These are phyloP conservation scores for Andricus quercusramuli DNA, from an alignment of 2,888 invertebrate species.

Conservation along the genomic window DNA sequence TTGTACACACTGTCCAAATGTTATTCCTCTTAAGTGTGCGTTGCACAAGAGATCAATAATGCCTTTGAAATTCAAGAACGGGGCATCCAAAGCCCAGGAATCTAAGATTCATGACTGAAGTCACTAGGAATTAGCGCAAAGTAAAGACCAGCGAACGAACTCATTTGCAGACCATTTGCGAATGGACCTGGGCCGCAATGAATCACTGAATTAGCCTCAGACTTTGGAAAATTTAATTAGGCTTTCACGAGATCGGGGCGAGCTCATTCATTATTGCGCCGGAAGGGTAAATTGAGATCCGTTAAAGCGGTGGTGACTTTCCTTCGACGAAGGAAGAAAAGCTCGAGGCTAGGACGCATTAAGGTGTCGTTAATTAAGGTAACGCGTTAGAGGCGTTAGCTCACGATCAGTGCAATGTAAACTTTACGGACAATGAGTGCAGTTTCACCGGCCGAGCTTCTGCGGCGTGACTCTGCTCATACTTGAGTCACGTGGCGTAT, in stretches of 20 bases:
- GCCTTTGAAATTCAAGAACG: not conserved
- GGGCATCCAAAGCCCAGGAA: not conserved
- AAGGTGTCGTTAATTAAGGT: conserved; percentile 27
- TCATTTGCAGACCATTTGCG: conserved; percentile 41
- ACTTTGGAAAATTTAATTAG: conserved; percentile 65
- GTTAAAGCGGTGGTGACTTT: conserved; percentile 22
- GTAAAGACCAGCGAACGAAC: conserved; percentile 23
- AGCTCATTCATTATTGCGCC: conserved; percentile 60
- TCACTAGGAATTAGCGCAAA: conserved; percentile 26
- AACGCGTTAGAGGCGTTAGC: not conserved
- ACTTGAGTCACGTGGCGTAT: too few relatives aligned
- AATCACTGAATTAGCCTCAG: conserved; percentile 61
- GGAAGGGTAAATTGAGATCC: conserved; percentile 16
- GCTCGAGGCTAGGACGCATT: conserved; percentile 24
- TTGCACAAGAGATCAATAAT: not conserved
- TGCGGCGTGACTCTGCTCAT: too few relatives aligned
- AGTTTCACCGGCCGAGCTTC: too few relatives aligned
- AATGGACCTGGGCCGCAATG: conserved; percentile 51
- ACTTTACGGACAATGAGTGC: not conserved
- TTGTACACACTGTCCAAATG: not conserved
- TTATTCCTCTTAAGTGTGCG: too few relatives aligned
- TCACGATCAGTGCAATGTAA: not conserved
- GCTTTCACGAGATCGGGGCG: conserved; percentile 55
- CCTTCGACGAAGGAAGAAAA: conserved; percentile 14
- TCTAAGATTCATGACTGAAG: conserved; percentile 35